Evolutionary conservation across 1,140 invertebrate genomes (phyloP).

Genomic region (Trichonephila inaurata): DNA sequence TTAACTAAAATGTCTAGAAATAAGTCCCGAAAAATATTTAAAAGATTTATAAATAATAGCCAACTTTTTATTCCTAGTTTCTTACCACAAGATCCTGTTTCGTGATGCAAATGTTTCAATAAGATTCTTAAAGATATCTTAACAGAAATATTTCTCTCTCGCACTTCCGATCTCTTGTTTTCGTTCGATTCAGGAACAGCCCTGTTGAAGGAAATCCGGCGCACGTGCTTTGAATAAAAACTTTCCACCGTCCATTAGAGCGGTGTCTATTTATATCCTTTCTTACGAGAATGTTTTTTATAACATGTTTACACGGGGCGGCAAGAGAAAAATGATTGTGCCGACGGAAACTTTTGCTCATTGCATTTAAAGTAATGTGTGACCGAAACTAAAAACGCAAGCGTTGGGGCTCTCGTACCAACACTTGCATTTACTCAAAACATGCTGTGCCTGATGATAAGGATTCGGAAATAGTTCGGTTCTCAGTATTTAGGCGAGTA

Average conservation of each 20-base stretch:
- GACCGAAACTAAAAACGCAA: too few relatives aligned
- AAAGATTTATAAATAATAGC: background rate
- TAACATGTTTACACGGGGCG: background rate
- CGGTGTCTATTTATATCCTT: background rate
- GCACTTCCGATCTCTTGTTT: background rate
- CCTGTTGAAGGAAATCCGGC: background rate
- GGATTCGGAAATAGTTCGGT: too few relatives aligned
- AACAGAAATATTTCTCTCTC: background rate
- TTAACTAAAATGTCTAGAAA: too few relatives aligned
- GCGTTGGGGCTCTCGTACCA: too few relatives aligned
- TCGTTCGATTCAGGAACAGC: background rate
- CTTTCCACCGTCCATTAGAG: background rate
- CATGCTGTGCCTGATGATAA: too few relatives aligned
- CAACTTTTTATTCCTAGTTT: background rate
- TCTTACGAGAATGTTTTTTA: background rate
- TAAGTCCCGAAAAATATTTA: too few relatives aligned
- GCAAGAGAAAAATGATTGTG: background rate
- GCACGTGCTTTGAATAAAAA: background rate
- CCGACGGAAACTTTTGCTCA: background rate
- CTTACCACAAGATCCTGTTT: too few relatives aligned
- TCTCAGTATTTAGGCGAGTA: too few relatives aligned
- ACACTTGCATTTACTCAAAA: too few relatives aligned
- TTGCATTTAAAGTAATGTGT: too few relatives aligned
- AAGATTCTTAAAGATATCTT: background rate
- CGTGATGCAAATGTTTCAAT: too few relatives aligned